A percentile compares a stretch with the other conserved stretches of the same genome.
Evolutionary conservation across 2,797 vertebrate genomes (phyloP).

Genomic region (Bradypodion pumilum): DNA sequence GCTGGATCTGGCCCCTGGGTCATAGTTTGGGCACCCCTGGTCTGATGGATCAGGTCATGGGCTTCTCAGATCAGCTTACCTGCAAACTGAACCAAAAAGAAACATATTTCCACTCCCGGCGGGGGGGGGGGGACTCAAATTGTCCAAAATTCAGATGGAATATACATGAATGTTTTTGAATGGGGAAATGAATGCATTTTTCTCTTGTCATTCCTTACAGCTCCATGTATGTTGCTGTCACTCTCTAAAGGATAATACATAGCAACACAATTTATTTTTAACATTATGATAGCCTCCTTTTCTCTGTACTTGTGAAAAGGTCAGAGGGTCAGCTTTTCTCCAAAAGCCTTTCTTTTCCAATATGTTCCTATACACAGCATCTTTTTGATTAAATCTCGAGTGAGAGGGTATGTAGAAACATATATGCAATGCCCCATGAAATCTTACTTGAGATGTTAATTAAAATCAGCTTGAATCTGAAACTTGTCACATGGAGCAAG

Average conservation of each 20-base stretch:
- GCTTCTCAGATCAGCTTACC: neutral
- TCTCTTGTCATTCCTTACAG: neutral
- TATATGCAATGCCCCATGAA: neutral
- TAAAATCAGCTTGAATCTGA: conserved; percentile 1
- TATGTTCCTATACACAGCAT: neutral
- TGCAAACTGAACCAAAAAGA: neutral
- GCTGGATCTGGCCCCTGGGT: no score
- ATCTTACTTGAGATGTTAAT: conserved; percentile 10
- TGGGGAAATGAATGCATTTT: neutral
- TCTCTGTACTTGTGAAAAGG: neutral
- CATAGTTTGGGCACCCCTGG: no score
- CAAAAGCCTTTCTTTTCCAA: neutral
- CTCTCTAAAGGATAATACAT: neutral
- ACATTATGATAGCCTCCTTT: neutral
- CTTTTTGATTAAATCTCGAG: neutral
- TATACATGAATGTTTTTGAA: neutral
- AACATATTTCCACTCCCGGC: neutral
- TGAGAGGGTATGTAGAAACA: neutral
- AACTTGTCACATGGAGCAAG: neutral
- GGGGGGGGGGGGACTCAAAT: no score
- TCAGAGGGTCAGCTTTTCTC: neutral
- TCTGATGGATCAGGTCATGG: neutral
- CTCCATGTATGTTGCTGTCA: neutral
- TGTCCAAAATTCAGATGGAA: neutral
- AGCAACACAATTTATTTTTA: neutral